Evolutionary conservation across 2,888 invertebrate genomes (phyloP).

Genomic region (Eremobia ochroleuca): DNA sequence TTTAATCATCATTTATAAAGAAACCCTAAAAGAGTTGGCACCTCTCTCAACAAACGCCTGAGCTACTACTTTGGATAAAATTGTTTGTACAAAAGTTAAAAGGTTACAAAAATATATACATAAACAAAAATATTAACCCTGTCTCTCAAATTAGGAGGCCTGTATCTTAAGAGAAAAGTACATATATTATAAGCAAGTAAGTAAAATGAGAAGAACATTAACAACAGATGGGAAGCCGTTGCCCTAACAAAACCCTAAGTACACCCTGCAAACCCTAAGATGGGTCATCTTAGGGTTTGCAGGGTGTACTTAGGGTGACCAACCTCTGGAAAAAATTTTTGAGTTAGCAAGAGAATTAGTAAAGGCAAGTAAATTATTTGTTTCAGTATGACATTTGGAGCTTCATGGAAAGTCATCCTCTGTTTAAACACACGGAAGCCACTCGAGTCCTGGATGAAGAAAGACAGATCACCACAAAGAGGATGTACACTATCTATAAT

Average conservation of each 20-base stretch:
- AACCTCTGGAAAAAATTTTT: not conserved
- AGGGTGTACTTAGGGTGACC: no score
- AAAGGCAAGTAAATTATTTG: not conserved
- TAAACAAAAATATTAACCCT: no score
- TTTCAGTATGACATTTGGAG: conserved; percentile 87
- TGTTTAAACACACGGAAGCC: conserved; percentile 94
- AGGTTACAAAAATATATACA: not conserved
- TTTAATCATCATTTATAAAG: no score
- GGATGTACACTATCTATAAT: conserved; percentile 92
- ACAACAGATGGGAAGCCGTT: not conserved
- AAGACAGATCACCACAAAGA: conserved; percentile 90
- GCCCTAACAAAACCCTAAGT: no score
- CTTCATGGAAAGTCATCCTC: conserved; percentile 94
- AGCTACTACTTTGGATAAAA: no score
- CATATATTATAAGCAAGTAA: not conserved
- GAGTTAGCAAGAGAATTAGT: not conserved
- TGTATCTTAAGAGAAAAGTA: no score
- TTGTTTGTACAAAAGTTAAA: not conserved
- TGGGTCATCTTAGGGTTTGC: no score
- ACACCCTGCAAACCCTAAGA: not conserved
- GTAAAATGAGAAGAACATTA: not conserved
- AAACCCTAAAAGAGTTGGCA: no score
- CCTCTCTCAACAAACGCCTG: no score
- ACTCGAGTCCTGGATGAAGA: conserved; percentile 90
- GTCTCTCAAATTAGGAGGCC: not conserved